Conservation (phyloP, 2,113 vertebrate species). For the Rhabdornis inornatus region DNA sequence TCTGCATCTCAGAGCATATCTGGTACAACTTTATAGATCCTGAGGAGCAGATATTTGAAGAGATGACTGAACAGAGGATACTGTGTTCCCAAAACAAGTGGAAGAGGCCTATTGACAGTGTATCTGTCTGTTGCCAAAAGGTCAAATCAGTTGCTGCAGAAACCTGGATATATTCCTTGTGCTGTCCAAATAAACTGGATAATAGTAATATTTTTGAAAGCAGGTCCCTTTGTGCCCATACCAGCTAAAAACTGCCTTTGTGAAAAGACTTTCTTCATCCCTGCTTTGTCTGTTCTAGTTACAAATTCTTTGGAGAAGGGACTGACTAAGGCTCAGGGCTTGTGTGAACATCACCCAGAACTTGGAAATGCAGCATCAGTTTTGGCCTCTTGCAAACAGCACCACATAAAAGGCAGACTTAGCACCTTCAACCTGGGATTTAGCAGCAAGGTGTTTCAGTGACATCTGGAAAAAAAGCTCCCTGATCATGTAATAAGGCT, state of each 20-base stretch:
- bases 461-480: background rate
- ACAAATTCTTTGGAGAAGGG: background rate
- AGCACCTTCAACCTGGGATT: background rate
- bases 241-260: background rate
- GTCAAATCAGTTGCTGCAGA: background rate
- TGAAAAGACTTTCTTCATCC: background rate
- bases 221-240: background rate
- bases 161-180: background rate
- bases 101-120: background rate
- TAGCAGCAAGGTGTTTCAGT: background rate
- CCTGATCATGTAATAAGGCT: background rate
- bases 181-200: background rate
- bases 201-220: background rate
- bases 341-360: background rate
- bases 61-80: background rate
- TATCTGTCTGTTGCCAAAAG: background rate
- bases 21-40: background rate
- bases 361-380: background rate
- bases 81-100: background rate
- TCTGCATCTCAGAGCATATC: background rate
- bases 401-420: background rate
- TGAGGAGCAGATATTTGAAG: background rate
- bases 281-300: background rate
- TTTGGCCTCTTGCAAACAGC: background rate
- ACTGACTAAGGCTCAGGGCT: background rate